Base-by-base conservation (phyloP, 2,797 vertebrate species). In the Gymnocypris eckloni region DNA sequence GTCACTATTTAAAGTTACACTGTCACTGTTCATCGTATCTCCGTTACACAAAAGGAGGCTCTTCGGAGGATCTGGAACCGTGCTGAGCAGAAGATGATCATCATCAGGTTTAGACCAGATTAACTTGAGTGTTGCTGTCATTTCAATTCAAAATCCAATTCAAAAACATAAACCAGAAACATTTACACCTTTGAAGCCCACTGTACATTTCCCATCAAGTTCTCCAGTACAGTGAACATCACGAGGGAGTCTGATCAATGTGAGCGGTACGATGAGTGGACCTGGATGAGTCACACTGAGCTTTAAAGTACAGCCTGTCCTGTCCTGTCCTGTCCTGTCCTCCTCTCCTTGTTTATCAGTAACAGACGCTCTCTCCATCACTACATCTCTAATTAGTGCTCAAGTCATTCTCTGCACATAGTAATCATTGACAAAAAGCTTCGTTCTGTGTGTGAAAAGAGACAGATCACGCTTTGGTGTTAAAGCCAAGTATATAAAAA, bases 201-300 rank as follows among this genome's bases (percentile, higher is more conserved):
- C 50, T 11, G 45, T 48, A 52, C 28, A 37, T 69, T 50, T 81
- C 48, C 79, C 16, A 1, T 54, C 43, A 37, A 6, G 28, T 52
- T 79, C 64, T 50, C n/a, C 41, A 28, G 16, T 78, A 67, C 10
- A 59, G 61, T 70, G 56, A n/a, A 45, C 50, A 79, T 70, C 50
- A 84, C 72, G 50, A 43, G 33, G 33, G 33, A 33, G 75, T 41
- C 73, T 64, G 83, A 84, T 79, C 83, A 79, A 70, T 79, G 83
- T 45, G 64, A 56, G 75, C 66, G 50, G 45, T 84, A 37, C 75
- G 12, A 79, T 84, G 79, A 79, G 75, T 79, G 75, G 66, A 69
- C 72, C 48, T 69, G 20, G 25, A 79, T 89, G 88, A 89, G 83
- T 89, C 89, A 90, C 85, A 81, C 69, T 56, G 71, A 77, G 78